Base-by-base conservation (phyloP, 2,113 vertebrate species). In the Struthio camelus region DNA sequence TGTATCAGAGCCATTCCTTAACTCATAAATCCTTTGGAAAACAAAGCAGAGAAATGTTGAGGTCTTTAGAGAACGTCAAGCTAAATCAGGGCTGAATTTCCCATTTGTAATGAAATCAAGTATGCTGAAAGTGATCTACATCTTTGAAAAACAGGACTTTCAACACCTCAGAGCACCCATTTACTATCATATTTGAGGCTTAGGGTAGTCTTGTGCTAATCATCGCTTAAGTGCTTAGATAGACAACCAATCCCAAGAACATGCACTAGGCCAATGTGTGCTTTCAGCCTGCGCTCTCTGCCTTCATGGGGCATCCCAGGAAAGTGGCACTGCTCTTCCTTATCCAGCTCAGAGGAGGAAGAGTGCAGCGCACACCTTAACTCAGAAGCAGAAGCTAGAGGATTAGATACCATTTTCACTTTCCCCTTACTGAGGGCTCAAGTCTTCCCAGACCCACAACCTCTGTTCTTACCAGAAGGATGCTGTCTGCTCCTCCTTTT, bases 101-200 rank as follows among this genome's bases (percentile, higher is more conserved):
- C 38, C 25, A 61, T 11, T 40, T 32, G 24, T 65, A 77, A 87
- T 9, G 3, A 89, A 87, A 89, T 40, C n/a, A 69, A 84, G 34
- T 14, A 72, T 0, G 0, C 11, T 65, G 56, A 58, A 94, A 58
- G 51, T 23, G 16, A 67, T 25, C 0, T 0, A 71, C n/a, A 69
- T 3, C 22, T 92, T 46, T 69, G 61, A 71, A 78, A 71, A 86
- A 51, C 19, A 34, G 19, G n/a, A 90, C 64, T 69, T 77, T 81
- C 28, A n/a, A 8, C 59, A 56, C 54, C 27, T 90, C 36, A 48
- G 79, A 94, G 64, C 32, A 90, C 10, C 36, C 67, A 65, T 66
- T 90, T 64, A 59, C 54, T 64, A 22, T 23, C 71, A 32, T 30
- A 27, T 75, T 83, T 46, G 89, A 88, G 8, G 78, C 53, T 77